Conservation (phyloP, 2,888 invertebrate species). For the Oscheius sp. region DNA sequence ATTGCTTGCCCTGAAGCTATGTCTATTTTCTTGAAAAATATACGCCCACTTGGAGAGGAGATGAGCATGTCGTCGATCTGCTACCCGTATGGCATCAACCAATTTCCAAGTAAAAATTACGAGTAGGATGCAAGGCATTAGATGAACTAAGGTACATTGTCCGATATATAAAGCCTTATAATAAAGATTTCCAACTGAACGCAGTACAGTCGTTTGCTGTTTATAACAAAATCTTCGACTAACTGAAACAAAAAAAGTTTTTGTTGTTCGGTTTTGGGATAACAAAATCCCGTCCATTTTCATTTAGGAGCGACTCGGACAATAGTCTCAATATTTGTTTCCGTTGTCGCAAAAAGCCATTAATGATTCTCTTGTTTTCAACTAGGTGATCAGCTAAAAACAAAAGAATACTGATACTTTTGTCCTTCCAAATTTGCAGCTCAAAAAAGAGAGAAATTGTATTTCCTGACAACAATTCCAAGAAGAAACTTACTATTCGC, state of each 20-base stretch:
- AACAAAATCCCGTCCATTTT: background rate
- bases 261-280: background rate
- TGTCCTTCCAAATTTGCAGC: background rate
- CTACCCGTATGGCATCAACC: constrained; percentile 84
- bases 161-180: constrained; percentile 74
- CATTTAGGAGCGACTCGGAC: too few relatives aligned
- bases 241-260: constrained; percentile 38
- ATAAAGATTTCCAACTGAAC: constrained; percentile 77
- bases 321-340: too few relatives aligned
- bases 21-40: too few relatives aligned
- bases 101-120: constrained; percentile 87
- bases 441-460: background rate
- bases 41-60: constrained; percentile 48
- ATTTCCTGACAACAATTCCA: background rate
- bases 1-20: background rate
- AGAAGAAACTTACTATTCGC: constrained; percentile 12
- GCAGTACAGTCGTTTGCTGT: constrained; percentile 44
- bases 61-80: constrained; percentile 79
- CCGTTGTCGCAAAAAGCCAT: too few relatives aligned
- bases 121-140: constrained; percentile 86
- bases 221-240: constrained; percentile 51
- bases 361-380: background rate
- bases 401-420: background rate
- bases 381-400: background rate
- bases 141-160: constrained; percentile 87